Evolutionary conservation across 1,140 invertebrate species (phyloP), one percentile per base, ranked within the genome.

Genomic region (Lepidurus apus): DNA sequence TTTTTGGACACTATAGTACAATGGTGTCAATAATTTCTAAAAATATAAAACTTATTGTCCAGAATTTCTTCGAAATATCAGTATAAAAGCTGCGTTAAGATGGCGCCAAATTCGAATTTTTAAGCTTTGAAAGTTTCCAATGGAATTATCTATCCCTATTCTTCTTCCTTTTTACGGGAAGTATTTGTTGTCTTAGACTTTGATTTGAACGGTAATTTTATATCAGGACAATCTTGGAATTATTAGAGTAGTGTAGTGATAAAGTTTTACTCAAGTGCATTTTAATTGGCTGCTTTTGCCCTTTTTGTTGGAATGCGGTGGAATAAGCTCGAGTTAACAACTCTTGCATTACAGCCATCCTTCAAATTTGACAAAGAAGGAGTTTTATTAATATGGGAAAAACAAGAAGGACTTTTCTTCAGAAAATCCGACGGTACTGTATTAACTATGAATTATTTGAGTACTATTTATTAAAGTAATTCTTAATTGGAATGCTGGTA

Each of bases 321-420:
- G 84, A 97, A 97, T 85, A 94, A 92, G 84, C 91, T 93, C 85
- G 95, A 96, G 85, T 85, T 98, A 81, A 87, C 91, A 80, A 90
- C 92, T 77, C 85, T 97, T 84, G 94, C 94, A 74, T 91, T 91
- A 8, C 93, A 95, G 85, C 92, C 93, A 42, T 91, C 91, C 13
- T 91, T 93, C 82, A 94, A 93, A 85, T 97, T 96, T 86, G 95
- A 97, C 84, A 95, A 94, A 83, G 95, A 97, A 89, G 95, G 96
- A 24, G 88, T 94, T 80, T 87, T 97, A 75, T 91, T 92, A 77
- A 89, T 98, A 74, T 91, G 90, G 80, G 95, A 97, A 85, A 91
- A 92, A 80, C 93, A 95, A 83, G 95, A 97, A 83, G 91, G 94
- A 74, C 80, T 85, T 76, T 95, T 97, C 86, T 95, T 98, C 86